Conservation (phyloP, 2,797 vertebrate genomes). For the Choloepus didactylus region DNA sequence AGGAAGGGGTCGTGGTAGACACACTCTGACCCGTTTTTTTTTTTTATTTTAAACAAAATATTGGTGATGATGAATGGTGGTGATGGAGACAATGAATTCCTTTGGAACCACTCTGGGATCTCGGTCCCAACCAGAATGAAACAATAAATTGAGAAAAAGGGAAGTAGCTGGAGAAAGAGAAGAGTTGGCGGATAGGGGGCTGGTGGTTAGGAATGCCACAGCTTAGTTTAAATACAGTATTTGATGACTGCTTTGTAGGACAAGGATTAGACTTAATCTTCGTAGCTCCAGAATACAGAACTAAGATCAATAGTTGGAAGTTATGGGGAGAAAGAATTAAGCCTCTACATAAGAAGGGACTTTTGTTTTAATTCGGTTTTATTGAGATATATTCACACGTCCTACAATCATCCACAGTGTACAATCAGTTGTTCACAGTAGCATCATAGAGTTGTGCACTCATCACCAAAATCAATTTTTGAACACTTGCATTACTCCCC, state of each 20-base stretch:
- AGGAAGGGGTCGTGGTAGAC: background rate
- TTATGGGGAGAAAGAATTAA: background rate
- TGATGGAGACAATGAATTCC: background rate
- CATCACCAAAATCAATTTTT: too few relatives aligned
- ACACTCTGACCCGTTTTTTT: too few relatives aligned
- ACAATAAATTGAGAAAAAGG: background rate
- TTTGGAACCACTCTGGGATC: background rate
- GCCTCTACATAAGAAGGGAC: background rate
- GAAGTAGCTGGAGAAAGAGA: background rate
- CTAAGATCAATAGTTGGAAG: constrained; percentile 17
- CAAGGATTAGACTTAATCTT: background rate
- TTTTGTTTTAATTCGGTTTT: too few relatives aligned
- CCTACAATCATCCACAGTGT: too few relatives aligned
- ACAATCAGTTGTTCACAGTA: too few relatives aligned
- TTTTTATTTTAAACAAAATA: background rate
- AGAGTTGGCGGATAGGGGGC: background rate
- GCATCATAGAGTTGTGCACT: too few relatives aligned
- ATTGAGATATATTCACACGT: too few relatives aligned
- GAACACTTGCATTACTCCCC: too few relatives aligned
- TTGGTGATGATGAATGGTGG: background rate
- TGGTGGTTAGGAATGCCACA: background rate
- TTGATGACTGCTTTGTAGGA: background rate
- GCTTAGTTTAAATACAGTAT: background rate
- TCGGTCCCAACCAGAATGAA: background rate
- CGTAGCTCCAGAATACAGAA: background rate